A percentile compares a stretch with the other conserved stretches of the same genome.
Evolutionary conservation across 2,797 vertebrate genomes (phyloP).

Genomic region (Euthynnus affinis): DNA sequence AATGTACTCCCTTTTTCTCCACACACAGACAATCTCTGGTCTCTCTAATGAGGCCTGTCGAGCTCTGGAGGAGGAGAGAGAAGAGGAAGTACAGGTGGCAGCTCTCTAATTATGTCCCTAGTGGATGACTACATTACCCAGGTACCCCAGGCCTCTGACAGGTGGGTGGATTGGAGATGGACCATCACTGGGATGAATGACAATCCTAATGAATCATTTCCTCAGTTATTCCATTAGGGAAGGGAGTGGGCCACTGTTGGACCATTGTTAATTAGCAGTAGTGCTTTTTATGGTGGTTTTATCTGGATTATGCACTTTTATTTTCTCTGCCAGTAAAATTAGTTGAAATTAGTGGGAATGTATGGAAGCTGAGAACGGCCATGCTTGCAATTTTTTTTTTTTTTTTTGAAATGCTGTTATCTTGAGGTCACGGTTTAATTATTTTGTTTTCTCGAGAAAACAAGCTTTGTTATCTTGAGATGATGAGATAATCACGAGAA

Average conservation of each 20-base stretch:
- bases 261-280: conserved; percentile 37
- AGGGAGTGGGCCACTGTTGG: conserved; percentile 28
- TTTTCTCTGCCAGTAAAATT: conserved; percentile 13
- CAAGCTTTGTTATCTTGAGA: too few relatives aligned
- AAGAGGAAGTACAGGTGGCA: conserved; percentile 76
- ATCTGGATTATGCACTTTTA: conserved; percentile 22
- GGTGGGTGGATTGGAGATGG: conserved; percentile 56
- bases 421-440: too few relatives aligned
- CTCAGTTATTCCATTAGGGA: conserved; percentile 44
- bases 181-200: conserved; percentile 64
- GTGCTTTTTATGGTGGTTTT: conserved; percentile 3
- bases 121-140: conserved; percentile 84
- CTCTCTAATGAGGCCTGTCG: conserved; percentile 76
- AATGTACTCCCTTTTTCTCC: conserved; percentile 56
- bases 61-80: conserved; percentile 61
- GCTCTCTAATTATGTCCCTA: conserved; percentile 81
- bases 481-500: too few relatives aligned
- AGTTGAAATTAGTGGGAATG: neutral
- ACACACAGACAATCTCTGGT: conserved; percentile 44
- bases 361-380: too few relatives aligned
- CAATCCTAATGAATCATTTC: conserved; percentile 65
- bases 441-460: too few relatives aligned
- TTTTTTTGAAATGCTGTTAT: too few relatives aligned
- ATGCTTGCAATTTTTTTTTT: too few relatives aligned
- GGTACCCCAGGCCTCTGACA: conserved; percentile 73